Evolutionary conservation across 2,888 invertebrate genomes (phyloP).

Genomic region (Ormyrus pomaceus): DNA sequence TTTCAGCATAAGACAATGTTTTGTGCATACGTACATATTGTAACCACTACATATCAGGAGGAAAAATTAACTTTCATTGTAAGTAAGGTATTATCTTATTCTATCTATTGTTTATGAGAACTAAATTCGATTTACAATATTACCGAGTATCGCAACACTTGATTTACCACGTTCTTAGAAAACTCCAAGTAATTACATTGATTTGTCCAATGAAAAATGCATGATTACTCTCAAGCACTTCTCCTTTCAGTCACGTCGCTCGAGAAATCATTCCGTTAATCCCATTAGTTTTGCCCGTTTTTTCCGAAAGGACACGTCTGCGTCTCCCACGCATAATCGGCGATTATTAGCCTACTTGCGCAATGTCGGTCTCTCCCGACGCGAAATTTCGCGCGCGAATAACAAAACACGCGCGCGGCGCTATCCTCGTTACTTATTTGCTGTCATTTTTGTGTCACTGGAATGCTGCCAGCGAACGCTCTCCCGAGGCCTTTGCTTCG

Average conservation of each 20-base stretch:
- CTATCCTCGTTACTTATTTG: conserved; percentile 48
- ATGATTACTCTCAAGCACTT: not conserved
- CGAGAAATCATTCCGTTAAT: conserved; percentile 10
- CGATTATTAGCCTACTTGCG: conserved; percentile 39
- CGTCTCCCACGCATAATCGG: not conserved
- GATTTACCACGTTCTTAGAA: no score
- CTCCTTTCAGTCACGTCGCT: not conserved
- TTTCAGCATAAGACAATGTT: no score
- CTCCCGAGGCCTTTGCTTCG: conserved; percentile 4
- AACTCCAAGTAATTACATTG: no score
- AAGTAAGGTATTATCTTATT: no score
- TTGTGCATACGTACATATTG: no score
- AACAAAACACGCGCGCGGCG: conserved; percentile 30
- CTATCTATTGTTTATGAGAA: no score
- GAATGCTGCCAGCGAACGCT: conserved; percentile 49
- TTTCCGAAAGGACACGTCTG: not conserved
- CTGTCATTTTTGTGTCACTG: conserved; percentile 56
- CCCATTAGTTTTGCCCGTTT: conserved; percentile 1
- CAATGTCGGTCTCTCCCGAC: not conserved
- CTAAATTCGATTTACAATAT: no score
- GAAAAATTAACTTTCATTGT: no score
- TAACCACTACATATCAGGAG: no score
- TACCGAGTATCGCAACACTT: no score
- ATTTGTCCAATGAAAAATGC: not conserved
- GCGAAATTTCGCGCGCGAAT: conserved; percentile 23